Evolutionary conservation across 2,888 invertebrate species (phyloP).

Genomic region (Prenolepis imparis): DNA sequence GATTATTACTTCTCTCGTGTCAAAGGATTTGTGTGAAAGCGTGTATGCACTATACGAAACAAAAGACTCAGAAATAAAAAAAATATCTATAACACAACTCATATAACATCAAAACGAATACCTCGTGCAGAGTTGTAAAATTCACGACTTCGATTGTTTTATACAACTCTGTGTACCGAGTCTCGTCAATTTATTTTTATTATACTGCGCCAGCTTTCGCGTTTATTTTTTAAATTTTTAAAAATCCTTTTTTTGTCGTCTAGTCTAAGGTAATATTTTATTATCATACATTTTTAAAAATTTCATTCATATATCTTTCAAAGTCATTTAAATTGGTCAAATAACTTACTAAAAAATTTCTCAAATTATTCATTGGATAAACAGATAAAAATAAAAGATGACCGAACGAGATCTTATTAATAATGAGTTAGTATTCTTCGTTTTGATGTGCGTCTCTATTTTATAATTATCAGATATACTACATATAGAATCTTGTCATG

Average conservation of each 20-base stretch:
- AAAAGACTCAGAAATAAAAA: neutral
- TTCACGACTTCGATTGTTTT: conserved; percentile 22
- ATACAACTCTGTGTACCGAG: neutral
- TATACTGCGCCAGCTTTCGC: neutral
- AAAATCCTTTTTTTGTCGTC: neutral
- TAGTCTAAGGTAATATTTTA: neutral
- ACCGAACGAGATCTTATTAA: conserved; percentile 17
- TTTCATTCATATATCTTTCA: neutral
- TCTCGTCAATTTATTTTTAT: conserved; percentile 18
- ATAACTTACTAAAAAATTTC: neutral
- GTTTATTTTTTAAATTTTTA: neutral
- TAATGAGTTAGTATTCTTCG: neutral
- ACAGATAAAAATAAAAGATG: neutral
- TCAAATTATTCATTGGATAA: neutral
- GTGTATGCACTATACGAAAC: neutral
- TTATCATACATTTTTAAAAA: neutral
- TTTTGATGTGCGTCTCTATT: neutral
- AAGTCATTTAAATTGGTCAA: conserved; percentile 14
- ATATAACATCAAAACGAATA: neutral
- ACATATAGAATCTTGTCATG: conserved; percentile 34
- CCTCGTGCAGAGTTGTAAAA: neutral
- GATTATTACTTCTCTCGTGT: neutral
- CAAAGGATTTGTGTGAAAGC: neutral
- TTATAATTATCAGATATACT: neutral
- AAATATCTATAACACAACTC: conserved; percentile 2